Evolutionary conservation across 2,797 vertebrate species (phyloP).

Genomic region (Thalassophryne amazonica): DNA sequence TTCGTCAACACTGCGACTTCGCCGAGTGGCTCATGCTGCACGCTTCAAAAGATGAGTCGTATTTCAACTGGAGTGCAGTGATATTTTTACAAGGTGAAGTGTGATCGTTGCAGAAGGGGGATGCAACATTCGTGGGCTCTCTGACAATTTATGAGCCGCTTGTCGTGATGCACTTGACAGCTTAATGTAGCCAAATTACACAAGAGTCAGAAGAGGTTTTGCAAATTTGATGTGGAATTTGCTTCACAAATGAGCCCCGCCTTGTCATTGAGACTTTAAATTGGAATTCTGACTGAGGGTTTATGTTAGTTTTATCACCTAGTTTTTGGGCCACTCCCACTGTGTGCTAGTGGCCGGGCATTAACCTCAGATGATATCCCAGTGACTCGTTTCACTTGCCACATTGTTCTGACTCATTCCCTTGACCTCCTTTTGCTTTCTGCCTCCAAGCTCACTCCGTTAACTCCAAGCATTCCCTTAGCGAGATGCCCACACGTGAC

Average conservation of each 20-base stretch:
- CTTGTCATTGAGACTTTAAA: slow-evolving; percentile 19
- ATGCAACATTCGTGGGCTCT: slow-evolving; percentile 44
- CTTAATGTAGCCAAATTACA: slow-evolving; percentile 59
- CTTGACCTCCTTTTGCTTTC: slow-evolving; percentile 45
- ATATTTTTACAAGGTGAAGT: slow-evolving; percentile 50
- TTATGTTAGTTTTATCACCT: not conserved
- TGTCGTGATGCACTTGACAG: slow-evolving; percentile 41
- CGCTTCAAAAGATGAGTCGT: slow-evolving; percentile 46
- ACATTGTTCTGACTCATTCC: slow-evolving; percentile 59
- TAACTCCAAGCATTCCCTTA: slow-evolving; percentile 39
- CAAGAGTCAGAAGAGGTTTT: slow-evolving; percentile 15
- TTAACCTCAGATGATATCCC: slow-evolving; percentile 47
- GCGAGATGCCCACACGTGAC: slow-evolving; percentile 46
- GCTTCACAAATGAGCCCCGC: slow-evolving; percentile 11
- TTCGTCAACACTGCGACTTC: slow-evolving; percentile 45
- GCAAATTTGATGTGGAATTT: slow-evolving; percentile 39
- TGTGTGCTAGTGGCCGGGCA: slow-evolving; percentile 1
- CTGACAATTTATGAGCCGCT: slow-evolving; percentile 50
- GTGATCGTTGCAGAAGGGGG: slow-evolving; percentile 39
- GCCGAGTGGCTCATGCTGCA: slow-evolving; percentile 46
- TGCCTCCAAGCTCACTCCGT: slow-evolving; percentile 35
- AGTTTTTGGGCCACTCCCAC: not conserved
- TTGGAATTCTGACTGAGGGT: not conserved
- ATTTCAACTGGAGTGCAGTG: slow-evolving; percentile 47
- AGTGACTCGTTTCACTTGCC: slow-evolving; percentile 38